Evolutionary conservation across 2,113 vertebrate species (phyloP).

Genomic region (Apeltes quadracus): DNA sequence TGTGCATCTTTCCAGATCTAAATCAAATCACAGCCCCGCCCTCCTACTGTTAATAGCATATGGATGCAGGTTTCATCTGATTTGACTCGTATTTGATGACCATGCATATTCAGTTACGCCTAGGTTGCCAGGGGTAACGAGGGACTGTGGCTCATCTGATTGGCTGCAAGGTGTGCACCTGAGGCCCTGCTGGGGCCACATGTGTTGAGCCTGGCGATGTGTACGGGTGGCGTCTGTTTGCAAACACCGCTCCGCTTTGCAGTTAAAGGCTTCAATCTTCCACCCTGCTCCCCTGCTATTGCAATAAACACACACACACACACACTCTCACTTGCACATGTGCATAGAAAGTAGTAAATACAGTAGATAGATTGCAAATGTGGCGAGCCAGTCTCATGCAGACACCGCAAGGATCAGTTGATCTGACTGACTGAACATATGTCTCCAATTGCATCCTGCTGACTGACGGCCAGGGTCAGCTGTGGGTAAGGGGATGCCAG

Average conservation of each 20-base stretch:
- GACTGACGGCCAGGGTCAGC: constrained; percentile 39
- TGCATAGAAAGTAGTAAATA: background rate
- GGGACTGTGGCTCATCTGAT: constrained; percentile 28
- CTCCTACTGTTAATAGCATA: constrained; percentile 42
- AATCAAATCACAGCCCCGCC: constrained; percentile 51
- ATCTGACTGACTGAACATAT: constrained; percentile 18
- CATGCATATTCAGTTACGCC: constrained; percentile 40
- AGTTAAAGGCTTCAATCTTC: constrained; percentile 29
- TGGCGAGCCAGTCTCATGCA: constrained; percentile 15
- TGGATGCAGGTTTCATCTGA: constrained; percentile 51
- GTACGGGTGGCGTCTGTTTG: constrained; percentile 46
- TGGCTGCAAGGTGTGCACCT: constrained; percentile 48
- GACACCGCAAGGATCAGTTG: constrained; percentile 5
- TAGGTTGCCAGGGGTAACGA: constrained; percentile 40
- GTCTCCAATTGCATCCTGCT: constrained; percentile 16
- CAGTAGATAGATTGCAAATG: constrained; percentile 8
- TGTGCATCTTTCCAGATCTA: constrained; percentile 41
- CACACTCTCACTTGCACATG: background rate
- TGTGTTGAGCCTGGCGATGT: constrained; percentile 37
- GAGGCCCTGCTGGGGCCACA: constrained; percentile 49
- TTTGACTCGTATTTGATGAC: constrained; percentile 47
- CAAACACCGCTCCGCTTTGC: constrained; percentile 34
- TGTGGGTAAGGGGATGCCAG: constrained; percentile 24
- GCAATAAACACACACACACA: background rate
- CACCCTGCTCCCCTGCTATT: background rate